A percentile compares a stretch with the other conserved stretches of the same genome.
Conservation (phyloP, 1,140 invertebrate species). For the Limonius californicus region DNA sequence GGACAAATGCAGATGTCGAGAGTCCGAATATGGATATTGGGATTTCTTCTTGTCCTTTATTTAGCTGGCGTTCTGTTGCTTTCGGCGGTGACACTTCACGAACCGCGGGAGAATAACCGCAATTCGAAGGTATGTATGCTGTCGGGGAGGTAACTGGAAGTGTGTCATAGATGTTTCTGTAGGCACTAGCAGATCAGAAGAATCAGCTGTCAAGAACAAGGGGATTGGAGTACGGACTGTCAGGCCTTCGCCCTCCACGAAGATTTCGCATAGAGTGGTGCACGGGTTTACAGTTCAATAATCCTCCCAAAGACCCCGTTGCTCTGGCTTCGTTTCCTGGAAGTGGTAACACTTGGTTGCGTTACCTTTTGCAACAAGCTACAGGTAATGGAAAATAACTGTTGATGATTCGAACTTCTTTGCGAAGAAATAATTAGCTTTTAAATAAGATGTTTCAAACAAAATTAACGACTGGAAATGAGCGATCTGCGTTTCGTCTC, state of each 20-base stretch:
- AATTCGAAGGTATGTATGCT: not conserved
- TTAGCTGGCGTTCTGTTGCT: constrained; percentile 54
- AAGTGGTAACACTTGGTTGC: constrained; percentile 76
- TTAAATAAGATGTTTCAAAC: too few species aligned
- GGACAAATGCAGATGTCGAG: constrained; percentile 48
- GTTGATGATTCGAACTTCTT: too few species aligned
- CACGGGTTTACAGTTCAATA: constrained; percentile 46
- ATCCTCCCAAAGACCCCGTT: constrained; percentile 46
- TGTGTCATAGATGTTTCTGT: too few species aligned
- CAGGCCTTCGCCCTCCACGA: constrained; percentile 33
- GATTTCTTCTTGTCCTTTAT: constrained; percentile 51
- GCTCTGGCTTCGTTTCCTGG: constrained; percentile 74
- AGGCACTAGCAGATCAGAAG: constrained; percentile 18
- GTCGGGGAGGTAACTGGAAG: too few species aligned
- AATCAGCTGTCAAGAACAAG: constrained; percentile 26
- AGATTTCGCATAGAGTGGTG: constrained; percentile 51
- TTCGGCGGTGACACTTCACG: constrained; percentile 54
- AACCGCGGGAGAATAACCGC: constrained; percentile 37
- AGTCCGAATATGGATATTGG: constrained; percentile 53
- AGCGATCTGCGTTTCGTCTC: too few species aligned
- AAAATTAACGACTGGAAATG: too few species aligned
- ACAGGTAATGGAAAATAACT: constrained; percentile 51
- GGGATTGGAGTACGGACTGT: constrained; percentile 32
- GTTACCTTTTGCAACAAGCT: constrained; percentile 72
- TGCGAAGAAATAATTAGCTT: too few species aligned